Base-by-base conservation (phyloP, 1,140 invertebrate genomes). In the Ctenoplectra terminalis region DNA sequence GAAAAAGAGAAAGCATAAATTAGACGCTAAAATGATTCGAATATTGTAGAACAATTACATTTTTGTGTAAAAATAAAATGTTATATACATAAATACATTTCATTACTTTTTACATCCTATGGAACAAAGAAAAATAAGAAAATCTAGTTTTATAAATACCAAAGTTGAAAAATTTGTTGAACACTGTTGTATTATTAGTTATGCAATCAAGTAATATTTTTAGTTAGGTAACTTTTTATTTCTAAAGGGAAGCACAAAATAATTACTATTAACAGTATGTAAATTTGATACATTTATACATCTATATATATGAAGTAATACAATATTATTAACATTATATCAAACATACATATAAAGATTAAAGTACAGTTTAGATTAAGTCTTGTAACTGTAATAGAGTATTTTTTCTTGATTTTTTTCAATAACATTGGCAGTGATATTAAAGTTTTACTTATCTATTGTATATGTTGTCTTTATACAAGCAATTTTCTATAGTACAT, bases 371-470 rank as follows among this genome's bases (percentile, higher is more conserved):
- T 69, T 43, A 61, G 46, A 63, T 29, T 1, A 40, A 23, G 9
- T 31, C n/a, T 43, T 9, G 5, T 17, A 43, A 40, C 5, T 34
- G 13, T 9, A 43, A 46, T 11, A 56, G 17, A 46, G 40, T 43
- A 37, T 13, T 6, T 9, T 50, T 63, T 34, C 17, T 54, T n/a
- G 23, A 34, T 52, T 54, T 67, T 48, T 46, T 74, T 20, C 17
- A 54, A 85, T 67, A 60, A 81, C n/a, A 43, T 15, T 85, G 83
- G 71, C 76, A 85, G 70, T 85, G 29, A 31, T 3, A 69, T 23
- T 31, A n/a, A 40, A 56, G 20, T 52, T 31, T 40, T 60, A 52
- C 23, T 79, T 20, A 31, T 31, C 40, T 11, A 7, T 2, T 60
- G 56, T 50, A 37, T n/a, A 56, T 56, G 11, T n/a, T 29, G 43